Conservation (phyloP, 2,113 vertebrate species). For the Phyllostomus hastatus region DNA sequence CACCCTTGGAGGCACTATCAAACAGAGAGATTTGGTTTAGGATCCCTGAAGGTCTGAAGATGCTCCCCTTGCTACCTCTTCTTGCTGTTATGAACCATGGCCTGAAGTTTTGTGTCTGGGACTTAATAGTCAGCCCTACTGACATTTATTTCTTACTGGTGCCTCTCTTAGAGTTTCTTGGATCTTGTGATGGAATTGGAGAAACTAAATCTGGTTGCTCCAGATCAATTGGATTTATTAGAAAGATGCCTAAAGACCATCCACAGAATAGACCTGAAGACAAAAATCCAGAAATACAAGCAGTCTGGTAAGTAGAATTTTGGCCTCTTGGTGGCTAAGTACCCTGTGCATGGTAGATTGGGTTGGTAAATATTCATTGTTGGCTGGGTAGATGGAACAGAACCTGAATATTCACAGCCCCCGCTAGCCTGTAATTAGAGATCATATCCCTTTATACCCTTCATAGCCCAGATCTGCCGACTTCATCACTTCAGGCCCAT, state of each 20-base stretch:
- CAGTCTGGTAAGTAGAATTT: constrained; percentile 80
- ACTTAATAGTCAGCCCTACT: background rate
- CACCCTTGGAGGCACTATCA: background rate
- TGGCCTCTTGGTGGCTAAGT: background rate
- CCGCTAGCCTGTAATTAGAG: background rate
- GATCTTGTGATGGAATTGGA: constrained; percentile 90
- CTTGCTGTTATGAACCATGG: background rate
- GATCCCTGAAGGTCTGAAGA: background rate
- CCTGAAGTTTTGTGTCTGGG: background rate
- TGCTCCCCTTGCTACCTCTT: background rate
- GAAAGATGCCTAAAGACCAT: constrained; percentile 86
- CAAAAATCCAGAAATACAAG: constrained; percentile 85
- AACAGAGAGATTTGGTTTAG: background rate
- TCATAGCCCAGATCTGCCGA: background rate
- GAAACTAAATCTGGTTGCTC: constrained; percentile 86
- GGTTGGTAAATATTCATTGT: background rate
- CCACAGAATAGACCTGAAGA: constrained; percentile 88
- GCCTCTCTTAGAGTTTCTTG: constrained; percentile 87
- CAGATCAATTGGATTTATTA: constrained; percentile 85
- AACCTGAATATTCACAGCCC: background rate
- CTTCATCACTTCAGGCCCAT: background rate
- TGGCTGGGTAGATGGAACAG: background rate
- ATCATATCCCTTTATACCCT: background rate
- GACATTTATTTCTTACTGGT: constrained; percentile 36
- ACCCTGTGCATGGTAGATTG: background rate